Conservation (phyloP, 2,888 invertebrate species). For the Plemyria rubiginata region DNA sequence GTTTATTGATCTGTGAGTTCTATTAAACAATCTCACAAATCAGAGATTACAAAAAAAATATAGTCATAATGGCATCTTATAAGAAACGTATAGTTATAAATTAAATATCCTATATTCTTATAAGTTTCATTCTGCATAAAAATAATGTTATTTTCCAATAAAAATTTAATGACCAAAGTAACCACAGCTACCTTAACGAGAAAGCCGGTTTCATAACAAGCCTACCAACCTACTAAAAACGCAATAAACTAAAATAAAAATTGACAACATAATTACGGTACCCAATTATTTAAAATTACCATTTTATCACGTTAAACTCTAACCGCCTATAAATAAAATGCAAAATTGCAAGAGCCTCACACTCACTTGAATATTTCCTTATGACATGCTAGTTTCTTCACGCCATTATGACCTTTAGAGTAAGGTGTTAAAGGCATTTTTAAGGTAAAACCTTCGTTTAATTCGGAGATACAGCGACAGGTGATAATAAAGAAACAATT, state of each 20-base stretch:
- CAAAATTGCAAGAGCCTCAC: conserved; percentile 35
- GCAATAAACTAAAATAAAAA: conserved; percentile 46
- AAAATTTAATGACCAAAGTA: conserved; percentile 23
- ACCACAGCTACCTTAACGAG: conserved; percentile 41
- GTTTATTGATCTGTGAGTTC: no score
- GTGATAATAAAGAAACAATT: conserved; percentile 73
- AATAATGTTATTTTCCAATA: conserved; percentile 25
- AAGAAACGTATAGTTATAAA: conserved; percentile 4
- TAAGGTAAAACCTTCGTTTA: conserved; percentile 31
- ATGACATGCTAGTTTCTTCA: conserved; percentile 18
- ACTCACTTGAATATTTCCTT: conserved; percentile 31
- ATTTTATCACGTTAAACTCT: conserved; percentile 35
- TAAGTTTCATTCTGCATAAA: conserved; percentile 10
- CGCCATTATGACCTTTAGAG: conserved; percentile 24
- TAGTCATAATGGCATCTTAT: conserved; percentile 1
- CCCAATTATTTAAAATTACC: conserved; percentile 41
- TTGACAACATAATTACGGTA: conserved; percentile 60
- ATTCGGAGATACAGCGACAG: conserved; percentile 45
- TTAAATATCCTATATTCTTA: conserved; percentile 1
- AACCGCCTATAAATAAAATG: conserved; percentile 26
- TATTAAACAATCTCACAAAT: no score
- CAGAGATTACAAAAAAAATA: no score
- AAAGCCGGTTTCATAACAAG: conserved; percentile 36
- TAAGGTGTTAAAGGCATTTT: conserved; percentile 26
- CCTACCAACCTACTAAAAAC: conserved; percentile 42